A percentile compares a stretch with the other conserved stretches of the same genome.
phyloP scores from a whole-genome alignment of 2,113 vertebrate species.

The Channa argus region DNA sequence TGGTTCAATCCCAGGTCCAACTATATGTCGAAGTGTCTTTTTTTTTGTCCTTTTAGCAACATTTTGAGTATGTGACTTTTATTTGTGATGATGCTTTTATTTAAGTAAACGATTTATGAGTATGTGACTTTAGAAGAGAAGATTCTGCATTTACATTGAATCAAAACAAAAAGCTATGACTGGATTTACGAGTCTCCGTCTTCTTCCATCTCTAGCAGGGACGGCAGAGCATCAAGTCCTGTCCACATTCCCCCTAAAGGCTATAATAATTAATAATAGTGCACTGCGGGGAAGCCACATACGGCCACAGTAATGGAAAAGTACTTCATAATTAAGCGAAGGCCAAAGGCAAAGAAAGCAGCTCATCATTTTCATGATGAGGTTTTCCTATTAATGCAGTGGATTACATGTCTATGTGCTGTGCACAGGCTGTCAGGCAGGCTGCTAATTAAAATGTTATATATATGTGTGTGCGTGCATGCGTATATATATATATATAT shows the following conservation, averaged over 20 bases:
- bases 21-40: too few relatives aligned
- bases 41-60: too few relatives aligned
- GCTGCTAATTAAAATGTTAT: constrained; percentile 51
- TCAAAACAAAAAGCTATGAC: not conserved
- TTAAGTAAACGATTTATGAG: too few relatives aligned
- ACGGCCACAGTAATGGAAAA: constrained; percentile 39
- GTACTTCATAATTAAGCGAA: constrained; percentile 65
- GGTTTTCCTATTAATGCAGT: constrained; percentile 28
- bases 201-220: not conserved
- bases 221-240: not conserved
- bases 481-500: too few relatives aligned
- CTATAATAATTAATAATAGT: constrained; percentile 55
- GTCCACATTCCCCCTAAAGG: constrained; percentile 38
- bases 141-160: too few relatives aligned
- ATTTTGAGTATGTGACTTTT: too few relatives aligned
- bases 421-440: not conserved
- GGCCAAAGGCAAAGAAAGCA: constrained; percentile 30
- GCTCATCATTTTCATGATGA: constrained; percentile 38
- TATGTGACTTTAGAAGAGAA: too few relatives aligned
- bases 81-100: too few relatives aligned
- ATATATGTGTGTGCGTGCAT: not conserved
- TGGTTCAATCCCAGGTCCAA: too few relatives aligned
- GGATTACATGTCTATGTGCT: not conserved
- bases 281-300: constrained; percentile 7
- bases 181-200: not conserved